These are phyloP conservation scores for Leptonema lineaticorne DNA, from an alignment of 1,140 invertebrate genomes.

Conservation along the genomic window DNA sequence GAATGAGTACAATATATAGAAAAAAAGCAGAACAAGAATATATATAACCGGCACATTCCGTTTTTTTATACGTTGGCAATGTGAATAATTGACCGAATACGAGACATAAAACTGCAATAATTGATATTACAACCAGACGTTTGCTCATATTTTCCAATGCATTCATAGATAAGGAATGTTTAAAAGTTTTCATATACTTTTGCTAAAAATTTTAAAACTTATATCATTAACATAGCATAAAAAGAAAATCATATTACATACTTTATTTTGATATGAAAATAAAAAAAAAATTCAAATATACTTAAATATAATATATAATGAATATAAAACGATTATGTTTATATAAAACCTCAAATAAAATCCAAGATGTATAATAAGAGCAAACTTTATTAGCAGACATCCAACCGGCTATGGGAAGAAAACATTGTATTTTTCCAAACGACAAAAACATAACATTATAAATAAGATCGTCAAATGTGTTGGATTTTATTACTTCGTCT, in stretches of 20 bases:
- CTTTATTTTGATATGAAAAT: no score
- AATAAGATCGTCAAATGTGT: constrained; percentile 33
- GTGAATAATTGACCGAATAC: constrained; percentile 29
- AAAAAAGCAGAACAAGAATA: background rate
- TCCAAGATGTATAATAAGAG: constrained; percentile 31
- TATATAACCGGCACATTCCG: constrained; percentile 32
- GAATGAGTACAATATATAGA: constrained; percentile 20
- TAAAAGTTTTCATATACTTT: constrained; percentile 15
- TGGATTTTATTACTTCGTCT: constrained; percentile 22
- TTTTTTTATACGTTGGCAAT: constrained; percentile 28
- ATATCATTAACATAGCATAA: no score
- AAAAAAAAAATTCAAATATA: no score
- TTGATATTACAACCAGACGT: constrained; percentile 16
- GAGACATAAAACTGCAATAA: background rate
- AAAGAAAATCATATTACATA: no score
- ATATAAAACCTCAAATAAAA: constrained; percentile 33
- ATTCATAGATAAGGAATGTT: constrained; percentile 2
- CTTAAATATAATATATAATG: background rate
- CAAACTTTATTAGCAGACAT: constrained; percentile 19
- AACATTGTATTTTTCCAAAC: constrained; percentile 36
- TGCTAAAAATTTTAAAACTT: constrained; percentile 31
- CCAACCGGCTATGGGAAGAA: constrained; percentile 32
- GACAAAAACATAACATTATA: constrained; percentile 37
- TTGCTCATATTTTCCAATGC: constrained; percentile 12
- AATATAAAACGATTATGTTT: background rate